A percentile compares a stretch with the other conserved stretches of the same genome.
Conservation (phyloP, 2,113 vertebrate species). For the Otolemur garnettii region DNA sequence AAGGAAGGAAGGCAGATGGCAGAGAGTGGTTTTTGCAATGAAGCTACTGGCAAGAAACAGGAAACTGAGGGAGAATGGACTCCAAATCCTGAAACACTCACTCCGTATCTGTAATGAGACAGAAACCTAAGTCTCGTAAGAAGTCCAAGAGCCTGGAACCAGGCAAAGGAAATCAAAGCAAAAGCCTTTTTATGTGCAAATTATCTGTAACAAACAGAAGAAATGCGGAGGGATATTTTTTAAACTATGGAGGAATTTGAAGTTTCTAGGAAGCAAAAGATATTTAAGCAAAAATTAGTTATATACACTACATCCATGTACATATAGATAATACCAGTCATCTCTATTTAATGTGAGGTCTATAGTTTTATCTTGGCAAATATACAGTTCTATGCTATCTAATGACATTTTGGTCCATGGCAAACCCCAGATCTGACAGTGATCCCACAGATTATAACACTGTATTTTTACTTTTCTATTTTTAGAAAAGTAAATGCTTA, state of each 20-base stretch:
- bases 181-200: background rate
- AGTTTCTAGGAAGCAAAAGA: conserved; percentile 11
- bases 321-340: background rate
- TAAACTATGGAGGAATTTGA: background rate
- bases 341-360: background rate
- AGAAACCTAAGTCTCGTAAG: background rate
- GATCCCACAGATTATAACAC: background rate
- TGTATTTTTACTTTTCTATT: background rate
- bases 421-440: background rate
- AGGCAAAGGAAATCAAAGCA: conserved; percentile 4
- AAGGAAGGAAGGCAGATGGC: conserved; percentile 46
- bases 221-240: background rate
- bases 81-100: background rate
- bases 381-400: background rate
- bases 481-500: background rate
- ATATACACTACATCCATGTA: background rate
- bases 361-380: conserved; percentile 51
- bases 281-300: background rate
- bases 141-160: conserved; percentile 4
- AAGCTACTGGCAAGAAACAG: conserved; percentile 46
- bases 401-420: background rate
- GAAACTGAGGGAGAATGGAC: conserved; percentile 45
- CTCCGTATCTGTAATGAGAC: background rate
- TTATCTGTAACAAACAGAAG: background rate
- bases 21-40: background rate